Percentiles rank a stretch among this genome's conserved stretches.
Evolutionary conservation across 2,797 vertebrate species (phyloP).

Genomic region (Sebastes hubbsi): DNA sequence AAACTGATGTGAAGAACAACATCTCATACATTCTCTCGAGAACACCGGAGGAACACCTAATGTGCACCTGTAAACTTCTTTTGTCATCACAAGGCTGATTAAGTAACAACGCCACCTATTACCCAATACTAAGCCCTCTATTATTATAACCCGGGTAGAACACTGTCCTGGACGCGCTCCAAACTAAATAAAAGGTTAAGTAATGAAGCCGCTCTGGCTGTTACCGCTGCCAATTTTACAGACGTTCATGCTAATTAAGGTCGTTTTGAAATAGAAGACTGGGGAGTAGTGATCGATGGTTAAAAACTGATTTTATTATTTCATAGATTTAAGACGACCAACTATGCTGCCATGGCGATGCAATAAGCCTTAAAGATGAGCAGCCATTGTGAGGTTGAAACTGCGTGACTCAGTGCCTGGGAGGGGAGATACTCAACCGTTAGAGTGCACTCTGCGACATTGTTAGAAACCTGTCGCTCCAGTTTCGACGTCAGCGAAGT

Average conservation of each 20-base stretch:
- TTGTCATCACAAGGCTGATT: background rate
- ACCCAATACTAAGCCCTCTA: background rate
- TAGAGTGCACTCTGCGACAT: background rate
- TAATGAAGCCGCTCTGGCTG: background rate
- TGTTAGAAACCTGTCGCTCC: constrained; percentile 16
- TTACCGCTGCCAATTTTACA: background rate
- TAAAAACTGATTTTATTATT: background rate
- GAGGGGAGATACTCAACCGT: background rate
- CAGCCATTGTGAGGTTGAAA: background rate
- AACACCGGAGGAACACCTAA: background rate
- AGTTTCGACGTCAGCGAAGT: background rate
- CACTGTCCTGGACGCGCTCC: background rate
- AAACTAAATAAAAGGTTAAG: background rate
- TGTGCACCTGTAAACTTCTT: background rate
- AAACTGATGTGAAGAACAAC: background rate
- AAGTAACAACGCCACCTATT: background rate
- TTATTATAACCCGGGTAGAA: background rate
- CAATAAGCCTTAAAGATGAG: background rate
- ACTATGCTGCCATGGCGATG: background rate
- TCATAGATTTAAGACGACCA: background rate
- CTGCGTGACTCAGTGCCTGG: background rate
- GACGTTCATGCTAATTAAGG: background rate
- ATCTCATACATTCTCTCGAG: background rate
- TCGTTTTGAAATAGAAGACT: background rate
- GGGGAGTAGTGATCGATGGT: background rate